Conservation (phyloP, 2,797 vertebrate species). For the Helostoma temminkii region DNA sequence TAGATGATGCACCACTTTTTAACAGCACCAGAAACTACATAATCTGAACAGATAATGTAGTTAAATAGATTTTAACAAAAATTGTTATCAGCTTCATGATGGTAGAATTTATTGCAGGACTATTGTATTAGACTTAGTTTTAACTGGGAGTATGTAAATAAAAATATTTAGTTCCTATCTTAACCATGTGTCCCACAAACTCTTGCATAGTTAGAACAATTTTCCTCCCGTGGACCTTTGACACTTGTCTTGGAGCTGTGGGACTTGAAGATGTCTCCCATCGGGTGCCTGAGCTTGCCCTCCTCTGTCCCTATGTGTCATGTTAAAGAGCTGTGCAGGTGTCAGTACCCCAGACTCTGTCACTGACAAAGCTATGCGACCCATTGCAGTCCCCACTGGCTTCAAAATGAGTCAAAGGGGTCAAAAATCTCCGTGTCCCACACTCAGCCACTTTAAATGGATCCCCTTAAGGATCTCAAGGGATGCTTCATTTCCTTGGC, state of each 20-base stretch:
- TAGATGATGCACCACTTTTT: too few species aligned
- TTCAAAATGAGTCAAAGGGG: slow-evolving; percentile 59
- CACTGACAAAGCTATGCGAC: slow-evolving; percentile 61
- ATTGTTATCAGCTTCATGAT: too few species aligned
- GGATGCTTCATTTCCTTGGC: slow-evolving; percentile 68
- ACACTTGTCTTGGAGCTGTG: slow-evolving; percentile 42
- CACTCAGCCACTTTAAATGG: slow-evolving; percentile 62
- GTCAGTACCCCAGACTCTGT: slow-evolving; percentile 60
- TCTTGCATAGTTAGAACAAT: slow-evolving; percentile 2
- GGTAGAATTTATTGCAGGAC: too few species aligned
- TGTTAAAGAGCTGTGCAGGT: slow-evolving; percentile 58
- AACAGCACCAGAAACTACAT: too few species aligned
- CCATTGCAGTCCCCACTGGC: slow-evolving; percentile 52
- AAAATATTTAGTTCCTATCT: too few species aligned
- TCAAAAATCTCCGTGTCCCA: slow-evolving; percentile 59
- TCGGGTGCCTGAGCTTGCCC: slow-evolving; percentile 56
- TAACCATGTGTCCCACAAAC: background rate
- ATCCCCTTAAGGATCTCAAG: slow-evolving; percentile 66
- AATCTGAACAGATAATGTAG: too few species aligned
- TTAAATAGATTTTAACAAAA: too few species aligned
- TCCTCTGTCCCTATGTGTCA: slow-evolving; percentile 60
- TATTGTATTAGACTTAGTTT: too few species aligned
- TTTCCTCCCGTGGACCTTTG: slow-evolving; percentile 36
- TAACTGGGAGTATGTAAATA: too few species aligned
- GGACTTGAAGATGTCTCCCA: slow-evolving; percentile 59